Conservation (phyloP, 2,113 vertebrate species). For the Hippocampus barbouri region DNA sequence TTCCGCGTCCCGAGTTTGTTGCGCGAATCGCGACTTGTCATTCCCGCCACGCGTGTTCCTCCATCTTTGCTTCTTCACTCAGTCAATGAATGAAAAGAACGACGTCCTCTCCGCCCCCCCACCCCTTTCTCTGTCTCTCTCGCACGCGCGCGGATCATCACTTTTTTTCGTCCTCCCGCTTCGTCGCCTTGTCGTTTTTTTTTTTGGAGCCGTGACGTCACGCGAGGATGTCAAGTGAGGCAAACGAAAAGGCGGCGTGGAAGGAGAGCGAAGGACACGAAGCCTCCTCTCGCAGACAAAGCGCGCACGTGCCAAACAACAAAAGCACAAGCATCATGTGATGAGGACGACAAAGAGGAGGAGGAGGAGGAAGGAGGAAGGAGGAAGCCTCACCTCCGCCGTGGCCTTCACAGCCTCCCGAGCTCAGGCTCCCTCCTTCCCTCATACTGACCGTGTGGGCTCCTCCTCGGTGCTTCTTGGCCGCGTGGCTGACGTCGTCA, state of each 20-base stretch:
- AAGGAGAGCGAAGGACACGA: not conserved
- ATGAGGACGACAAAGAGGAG: not conserved
- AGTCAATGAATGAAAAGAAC: not conserved
- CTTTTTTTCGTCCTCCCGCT: too few relatives aligned
- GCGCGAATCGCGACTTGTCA: not conserved
- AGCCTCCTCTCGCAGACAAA: not conserved
- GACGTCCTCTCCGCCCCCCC: accelerated
- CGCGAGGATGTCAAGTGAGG: not conserved
- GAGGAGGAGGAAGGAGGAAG: not conserved
- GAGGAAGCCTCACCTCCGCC: not conserved
- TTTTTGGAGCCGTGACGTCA: not conserved
- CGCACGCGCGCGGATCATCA: too few relatives aligned
- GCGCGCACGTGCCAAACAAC: slow-evolving; percentile 2
- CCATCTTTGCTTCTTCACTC: not conserved
- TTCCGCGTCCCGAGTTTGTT: not conserved
- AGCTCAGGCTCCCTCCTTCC: not conserved
- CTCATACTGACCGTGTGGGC: not conserved
- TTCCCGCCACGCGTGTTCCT: slow-evolving; percentile 1
- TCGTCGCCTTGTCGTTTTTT: not conserved
- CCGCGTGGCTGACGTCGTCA: slow-evolving; percentile 4
- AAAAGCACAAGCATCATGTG: not conserved
- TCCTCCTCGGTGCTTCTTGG: slow-evolving; percentile 6
- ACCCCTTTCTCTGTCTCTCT: not conserved
- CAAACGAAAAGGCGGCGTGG: not conserved
- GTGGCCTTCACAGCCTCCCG: not conserved